These are phyloP conservation scores for Epirrhoe tristata DNA, from an alignment of 2,888 invertebrate genomes.

Conservation along the genomic window DNA sequence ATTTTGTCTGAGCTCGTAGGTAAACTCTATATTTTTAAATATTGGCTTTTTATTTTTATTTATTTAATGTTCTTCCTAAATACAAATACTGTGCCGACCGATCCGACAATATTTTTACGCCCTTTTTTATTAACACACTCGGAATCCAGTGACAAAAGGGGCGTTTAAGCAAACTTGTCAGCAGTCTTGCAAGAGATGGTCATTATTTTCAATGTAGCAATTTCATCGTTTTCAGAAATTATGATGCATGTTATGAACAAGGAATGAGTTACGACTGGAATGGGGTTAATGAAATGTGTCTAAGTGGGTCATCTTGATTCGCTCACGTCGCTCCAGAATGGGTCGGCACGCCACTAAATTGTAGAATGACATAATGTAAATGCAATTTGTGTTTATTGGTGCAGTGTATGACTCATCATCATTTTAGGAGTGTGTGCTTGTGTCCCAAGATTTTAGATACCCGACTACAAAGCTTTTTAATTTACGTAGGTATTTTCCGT, in stretches of 20 bases:
- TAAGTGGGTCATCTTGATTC: constrained; percentile 41
- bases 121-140: too few relatives aligned
- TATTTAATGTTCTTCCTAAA: too few relatives aligned
- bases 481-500: too few relatives aligned
- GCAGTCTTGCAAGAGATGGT: constrained; percentile 22
- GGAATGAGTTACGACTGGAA: constrained; percentile 32
- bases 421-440: neutral
- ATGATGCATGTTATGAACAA: constrained; percentile 36
- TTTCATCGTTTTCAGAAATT: constrained; percentile 30
- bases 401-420: neutral
- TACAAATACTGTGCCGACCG: too few relatives aligned
- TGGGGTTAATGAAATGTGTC: constrained; percentile 38
- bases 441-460: neutral
- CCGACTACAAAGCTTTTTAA: too few relatives aligned
- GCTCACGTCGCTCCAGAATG: constrained; percentile 31
- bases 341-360: constrained; percentile 36
- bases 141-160: too few relatives aligned
- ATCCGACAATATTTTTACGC: too few relatives aligned
- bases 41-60: too few relatives aligned
- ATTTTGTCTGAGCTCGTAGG: too few relatives aligned
- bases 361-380: constrained; percentile 19
- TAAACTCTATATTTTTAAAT: too few relatives aligned
- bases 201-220: constrained; percentile 50
- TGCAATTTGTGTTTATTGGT: constrained; percentile 7
- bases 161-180: neutral